Conservation (phyloP, 37 sponge, comb jelly and placozoan species). For the Corticium candelabrum region DNA sequence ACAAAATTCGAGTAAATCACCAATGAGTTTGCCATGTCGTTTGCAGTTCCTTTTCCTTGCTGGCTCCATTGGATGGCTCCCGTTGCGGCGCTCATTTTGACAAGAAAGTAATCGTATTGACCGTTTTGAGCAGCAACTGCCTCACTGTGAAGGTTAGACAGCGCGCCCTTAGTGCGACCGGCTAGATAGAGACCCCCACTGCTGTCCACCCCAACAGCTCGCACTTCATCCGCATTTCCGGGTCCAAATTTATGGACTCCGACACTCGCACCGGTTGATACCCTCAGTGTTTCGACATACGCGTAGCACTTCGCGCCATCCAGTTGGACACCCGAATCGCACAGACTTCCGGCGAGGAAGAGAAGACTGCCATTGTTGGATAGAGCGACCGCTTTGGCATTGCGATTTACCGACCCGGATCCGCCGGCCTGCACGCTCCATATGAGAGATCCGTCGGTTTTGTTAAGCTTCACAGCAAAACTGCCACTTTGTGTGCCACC, state of each 20-base stretch:
- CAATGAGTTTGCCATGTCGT: background rate
- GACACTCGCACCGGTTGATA: too few species aligned
- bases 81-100: background rate
- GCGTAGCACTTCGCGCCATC: background rate
- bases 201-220: background rate
- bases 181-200: background rate
- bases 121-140: too few species aligned
- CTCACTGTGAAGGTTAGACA: too few species aligned
- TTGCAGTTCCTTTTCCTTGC: background rate
- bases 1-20: background rate
- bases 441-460: background rate
- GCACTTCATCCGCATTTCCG: background rate
- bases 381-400: background rate
- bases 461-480: background rate
- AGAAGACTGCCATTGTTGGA: background rate
- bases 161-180: too few species aligned
- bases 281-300: background rate
- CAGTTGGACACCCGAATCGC: too few species aligned
- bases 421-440: too few species aligned
- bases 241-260: too few species aligned
- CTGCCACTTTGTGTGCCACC: background rate
- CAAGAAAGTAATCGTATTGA: background rate
- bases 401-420: background rate
- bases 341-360: background rate
- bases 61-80: background rate